These are phyloP conservation scores for Osmerus eperlanus DNA, from an alignment of 2,113 vertebrate genomes.

Conservation along the genomic window DNA sequence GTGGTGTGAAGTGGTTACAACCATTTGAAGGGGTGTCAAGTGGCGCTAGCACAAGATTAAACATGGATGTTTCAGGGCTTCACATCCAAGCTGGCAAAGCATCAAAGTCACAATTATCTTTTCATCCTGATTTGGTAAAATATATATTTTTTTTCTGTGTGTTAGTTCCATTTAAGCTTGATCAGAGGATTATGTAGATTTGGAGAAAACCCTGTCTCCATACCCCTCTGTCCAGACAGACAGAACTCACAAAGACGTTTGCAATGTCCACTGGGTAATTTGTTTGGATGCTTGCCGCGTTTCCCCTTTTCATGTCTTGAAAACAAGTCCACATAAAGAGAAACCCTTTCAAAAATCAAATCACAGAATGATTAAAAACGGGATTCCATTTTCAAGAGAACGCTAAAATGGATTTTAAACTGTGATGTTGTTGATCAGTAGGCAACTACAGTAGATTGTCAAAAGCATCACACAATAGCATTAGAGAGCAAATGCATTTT, in stretches of 20 bases:
- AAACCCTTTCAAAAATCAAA: neutral
- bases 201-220: neutral
- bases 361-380: neutral
- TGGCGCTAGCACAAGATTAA: neutral
- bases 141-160: neutral
- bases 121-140: neutral
- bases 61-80: neutral
- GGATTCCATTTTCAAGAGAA: neutral
- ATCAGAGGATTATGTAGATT: constrained; percentile 12
- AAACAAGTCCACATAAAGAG: neutral
- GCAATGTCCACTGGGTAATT: neutral
- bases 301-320: neutral
- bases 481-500: too few species aligned
- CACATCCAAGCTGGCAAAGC: neutral
- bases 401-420: neutral
- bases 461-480: too few species aligned
- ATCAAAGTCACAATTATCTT: constrained; percentile 15
- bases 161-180: neutral
- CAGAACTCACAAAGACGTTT: constrained; percentile 1
- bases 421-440: too few species aligned
- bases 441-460: too few species aligned
- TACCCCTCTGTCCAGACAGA: neutral
- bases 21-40: constrained; percentile 1
- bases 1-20: neutral
- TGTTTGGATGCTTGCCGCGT: constrained; percentile 1